phyloP scores from a whole-genome alignment of 2,797 vertebrate genomes.

The Poecilia wingei region DNA sequence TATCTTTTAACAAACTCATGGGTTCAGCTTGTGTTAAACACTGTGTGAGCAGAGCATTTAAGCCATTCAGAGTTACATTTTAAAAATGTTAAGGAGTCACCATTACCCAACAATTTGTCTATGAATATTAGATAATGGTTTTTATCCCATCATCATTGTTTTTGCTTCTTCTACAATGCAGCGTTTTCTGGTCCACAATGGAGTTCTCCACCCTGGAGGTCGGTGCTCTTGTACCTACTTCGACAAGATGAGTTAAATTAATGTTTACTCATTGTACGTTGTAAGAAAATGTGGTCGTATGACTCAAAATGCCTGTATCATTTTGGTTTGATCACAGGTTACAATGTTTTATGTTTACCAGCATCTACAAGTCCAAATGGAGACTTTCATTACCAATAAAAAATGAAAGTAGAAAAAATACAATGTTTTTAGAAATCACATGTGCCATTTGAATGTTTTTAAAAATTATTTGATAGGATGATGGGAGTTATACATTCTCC shows the following conservation, averaged over 20 bases:
- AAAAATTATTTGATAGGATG: not conserved
- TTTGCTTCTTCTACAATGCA: slow-evolving; percentile 18
- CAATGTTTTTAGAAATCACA: not conserved
- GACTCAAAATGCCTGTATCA: not conserved
- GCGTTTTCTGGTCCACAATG: not conserved
- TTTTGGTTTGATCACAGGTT: not conserved
- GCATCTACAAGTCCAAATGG: not conserved
- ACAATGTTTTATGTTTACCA: not conserved
- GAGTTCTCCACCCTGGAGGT: not conserved
- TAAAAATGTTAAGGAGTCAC: not conserved
- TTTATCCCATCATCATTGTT: not conserved
- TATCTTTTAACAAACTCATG: not conserved
- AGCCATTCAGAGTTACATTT: not conserved
- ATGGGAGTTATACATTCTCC: not conserved
- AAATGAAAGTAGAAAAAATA: not conserved
- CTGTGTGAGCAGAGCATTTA: not conserved
- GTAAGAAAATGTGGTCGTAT: not conserved
- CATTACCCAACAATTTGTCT: not conserved
- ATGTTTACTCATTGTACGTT: not conserved
- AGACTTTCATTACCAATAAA: not conserved
- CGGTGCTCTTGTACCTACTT: not conserved
- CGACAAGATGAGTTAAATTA: not conserved
- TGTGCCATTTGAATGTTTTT: not conserved
- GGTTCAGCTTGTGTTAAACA: not conserved
- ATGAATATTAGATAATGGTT: not conserved